These are phyloP conservation scores for Cataglyphis albicans DNA, from an alignment of 2,888 invertebrate species.

Conservation along the genomic window DNA sequence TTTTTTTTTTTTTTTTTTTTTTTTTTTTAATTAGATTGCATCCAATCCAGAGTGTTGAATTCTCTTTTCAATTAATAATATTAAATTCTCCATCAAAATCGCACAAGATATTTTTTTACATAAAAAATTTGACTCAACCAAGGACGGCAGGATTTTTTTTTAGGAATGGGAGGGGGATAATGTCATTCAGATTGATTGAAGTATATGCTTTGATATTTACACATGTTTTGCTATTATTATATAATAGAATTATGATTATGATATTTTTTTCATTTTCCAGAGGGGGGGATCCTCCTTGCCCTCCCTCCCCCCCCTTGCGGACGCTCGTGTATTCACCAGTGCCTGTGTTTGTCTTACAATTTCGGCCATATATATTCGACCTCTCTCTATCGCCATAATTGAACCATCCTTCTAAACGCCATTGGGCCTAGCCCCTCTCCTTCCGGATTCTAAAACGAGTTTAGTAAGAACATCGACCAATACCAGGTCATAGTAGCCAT, in stretches of 20 bases:
- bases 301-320: too few species aligned
- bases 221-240: too few species aligned
- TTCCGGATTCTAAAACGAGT: constrained; percentile 30
- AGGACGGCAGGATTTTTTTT: too few species aligned
- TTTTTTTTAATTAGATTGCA: neutral
- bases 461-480: constrained; percentile 26
- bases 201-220: too few species aligned
- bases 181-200: too few species aligned
- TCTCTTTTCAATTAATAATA: neutral
- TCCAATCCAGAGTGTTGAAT: neutral
- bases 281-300: too few species aligned
- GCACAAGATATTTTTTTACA: neutral
- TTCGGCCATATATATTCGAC: neutral
- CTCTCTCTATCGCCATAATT: neutral
- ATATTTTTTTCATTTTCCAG: too few species aligned
- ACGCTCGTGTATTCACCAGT: too few species aligned
- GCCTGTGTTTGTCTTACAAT: neutral
- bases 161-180: too few species aligned
- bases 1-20: neutral
- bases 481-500: constrained; percentile 14
- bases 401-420: constrained; percentile 36
- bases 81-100: neutral
- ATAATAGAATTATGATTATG: too few species aligned
- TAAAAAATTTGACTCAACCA: neutral
- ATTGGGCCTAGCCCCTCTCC: constrained; percentile 24